A percentile compares a stretch with the other conserved stretches of the same genome.
Evolutionary conservation across 2,888 invertebrate species (phyloP).

Genomic region (Lagria hirta): DNA sequence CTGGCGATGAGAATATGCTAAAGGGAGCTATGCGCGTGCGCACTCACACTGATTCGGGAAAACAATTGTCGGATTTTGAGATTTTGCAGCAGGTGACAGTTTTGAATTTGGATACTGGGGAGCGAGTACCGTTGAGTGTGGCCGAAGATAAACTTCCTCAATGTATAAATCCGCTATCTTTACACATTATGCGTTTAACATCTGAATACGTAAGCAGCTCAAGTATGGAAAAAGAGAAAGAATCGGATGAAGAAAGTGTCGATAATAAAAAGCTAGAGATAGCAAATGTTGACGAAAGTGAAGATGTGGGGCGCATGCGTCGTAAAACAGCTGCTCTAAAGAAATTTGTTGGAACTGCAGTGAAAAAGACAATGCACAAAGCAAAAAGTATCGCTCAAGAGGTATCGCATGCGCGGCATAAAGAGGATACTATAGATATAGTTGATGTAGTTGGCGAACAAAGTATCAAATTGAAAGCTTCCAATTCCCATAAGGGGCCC

Average conservation of each 20-base stretch:
- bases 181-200: slow-evolving; percentile 92
- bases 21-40: slow-evolving; percentile 72
- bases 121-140: slow-evolving; percentile 89
- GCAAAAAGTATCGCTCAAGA: slow-evolving; percentile 88
- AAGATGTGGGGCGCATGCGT: slow-evolving; percentile 55
- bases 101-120: slow-evolving; percentile 81
- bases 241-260: slow-evolving; percentile 76
- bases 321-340: slow-evolving; percentile 64
- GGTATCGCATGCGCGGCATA: slow-evolving; percentile 83
- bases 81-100: slow-evolving; percentile 85
- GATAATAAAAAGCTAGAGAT: slow-evolving; percentile 64
- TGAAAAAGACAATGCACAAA: slow-evolving; percentile 88
- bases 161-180: slow-evolving; percentile 89
- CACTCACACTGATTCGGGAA: slow-evolving; percentile 83
- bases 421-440: slow-evolving; percentile 83
- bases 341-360: slow-evolving; percentile 83
- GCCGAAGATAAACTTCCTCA: slow-evolving; percentile 92
- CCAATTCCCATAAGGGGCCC: slow-evolving; percentile 94
- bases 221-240: slow-evolving; percentile 66
- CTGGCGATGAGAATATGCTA: slow-evolving; percentile 76
- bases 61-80: slow-evolving; percentile 86
- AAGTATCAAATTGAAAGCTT: slow-evolving; percentile 87
- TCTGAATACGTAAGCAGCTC: slow-evolving; percentile 81
- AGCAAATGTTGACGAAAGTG: slow-evolving; percentile 57
- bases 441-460: slow-evolving; percentile 80